These are phyloP conservation scores for Dasypogon diadema DNA, from an alignment of 2,888 invertebrate species.

Conservation along the genomic window DNA sequence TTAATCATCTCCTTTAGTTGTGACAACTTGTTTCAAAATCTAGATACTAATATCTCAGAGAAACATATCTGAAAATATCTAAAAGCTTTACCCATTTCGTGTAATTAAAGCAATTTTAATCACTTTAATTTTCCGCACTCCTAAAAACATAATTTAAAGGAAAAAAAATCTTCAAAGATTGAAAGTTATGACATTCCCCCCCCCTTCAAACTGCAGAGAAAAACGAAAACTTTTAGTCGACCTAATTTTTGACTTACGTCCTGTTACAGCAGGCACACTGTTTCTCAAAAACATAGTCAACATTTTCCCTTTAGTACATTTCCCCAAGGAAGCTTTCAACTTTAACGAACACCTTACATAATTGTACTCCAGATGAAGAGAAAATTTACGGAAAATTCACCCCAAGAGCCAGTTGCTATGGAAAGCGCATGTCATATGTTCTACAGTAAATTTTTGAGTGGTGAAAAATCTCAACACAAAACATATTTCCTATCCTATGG, in stretches of 20 bases:
- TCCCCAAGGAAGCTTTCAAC: too few species aligned
- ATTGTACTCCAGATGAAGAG: slow-evolving; percentile 1
- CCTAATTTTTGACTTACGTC: not conserved
- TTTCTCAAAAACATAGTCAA: not conserved
- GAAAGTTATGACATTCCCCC: slow-evolving; percentile 18
- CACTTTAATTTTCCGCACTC: too few species aligned
- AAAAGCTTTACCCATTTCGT: too few species aligned
- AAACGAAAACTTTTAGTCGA: slow-evolving; percentile 12
- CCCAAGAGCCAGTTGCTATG: not conserved
- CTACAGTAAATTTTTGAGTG: slow-evolving; percentile 15
- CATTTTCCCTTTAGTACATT: too few species aligned
- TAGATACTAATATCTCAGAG: too few species aligned
- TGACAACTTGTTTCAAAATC: too few species aligned
- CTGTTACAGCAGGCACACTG: slow-evolving; percentile 11
- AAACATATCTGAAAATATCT: too few species aligned
- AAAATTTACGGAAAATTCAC: slow-evolving; percentile 11
- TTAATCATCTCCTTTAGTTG: too few species aligned
- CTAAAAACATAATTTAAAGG: too few species aligned
- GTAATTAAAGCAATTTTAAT: too few species aligned
- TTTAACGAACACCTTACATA: too few species aligned
- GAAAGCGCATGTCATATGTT: not conserved
- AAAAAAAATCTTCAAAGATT: not conserved
- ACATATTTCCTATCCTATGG: slow-evolving; percentile 16
- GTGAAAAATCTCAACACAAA: not conserved
- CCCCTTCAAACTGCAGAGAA: not conserved